Evolutionary conservation across 2,113 vertebrate genomes (phyloP), one percentile per base, ranked within the genome.

Genomic region (Polyodon spathula): DNA sequence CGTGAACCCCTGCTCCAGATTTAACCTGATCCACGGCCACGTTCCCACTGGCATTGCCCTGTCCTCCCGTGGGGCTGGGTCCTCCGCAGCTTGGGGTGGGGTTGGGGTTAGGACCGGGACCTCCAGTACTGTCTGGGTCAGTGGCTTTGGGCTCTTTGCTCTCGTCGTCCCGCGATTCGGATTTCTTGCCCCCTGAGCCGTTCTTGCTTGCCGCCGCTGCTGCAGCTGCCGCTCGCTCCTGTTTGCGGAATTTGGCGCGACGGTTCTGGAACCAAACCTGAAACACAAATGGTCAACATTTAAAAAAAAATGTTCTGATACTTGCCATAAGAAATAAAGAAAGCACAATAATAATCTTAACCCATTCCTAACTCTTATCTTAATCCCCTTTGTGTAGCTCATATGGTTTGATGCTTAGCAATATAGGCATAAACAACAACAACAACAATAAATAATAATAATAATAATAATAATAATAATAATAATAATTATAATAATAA

Each of bases 231-330:
- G 95, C 94, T 4, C 95, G 85, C 83, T 98, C 95, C 74, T 95
- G 93, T 72, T 98, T 98, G 71, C 94, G 93, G 67, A 97, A 98
- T 60, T 98, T 98, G 64, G 95, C 95, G 14, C 94, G 91, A 46
- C 95, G 87, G 82, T 98, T 97, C 80, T 98, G 94, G 79, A 98
- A 98, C 95, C 95, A 97, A 66, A 98, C 93, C 94, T 97, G 74
- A 5, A 27, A 27, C 27, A 27, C 27, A 27, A 27, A 27, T 27
- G 27, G 27, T 27, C 27, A 27, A 27, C 27, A 27, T 27, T 27
- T 2, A 27, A 27, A 27, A 27, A 27, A 27, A 27, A 2, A 27
- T 27, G 27, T 3, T 27, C 27, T 27, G 27, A 27, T 27, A 27
- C 27, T 27, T 27, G 27, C 3, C 2, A 27, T 27, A 3, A 27